Conservation (phyloP, 2,888 invertebrate genomes). For the Drosophila anomalata region DNA sequence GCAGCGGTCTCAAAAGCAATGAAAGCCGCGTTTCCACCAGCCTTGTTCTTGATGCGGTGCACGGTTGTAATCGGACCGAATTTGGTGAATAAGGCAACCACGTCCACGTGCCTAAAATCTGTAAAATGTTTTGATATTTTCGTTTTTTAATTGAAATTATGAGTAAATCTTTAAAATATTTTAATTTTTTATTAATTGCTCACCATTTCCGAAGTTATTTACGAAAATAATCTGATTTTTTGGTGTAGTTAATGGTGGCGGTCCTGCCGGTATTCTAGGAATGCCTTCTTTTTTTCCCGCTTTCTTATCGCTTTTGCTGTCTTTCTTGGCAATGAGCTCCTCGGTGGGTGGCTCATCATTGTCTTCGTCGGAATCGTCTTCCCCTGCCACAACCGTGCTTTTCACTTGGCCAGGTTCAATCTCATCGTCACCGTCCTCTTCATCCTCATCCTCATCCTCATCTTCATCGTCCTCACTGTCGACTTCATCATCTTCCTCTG, state of each 20-base stretch:
- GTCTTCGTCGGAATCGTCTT: conserved; percentile 39
- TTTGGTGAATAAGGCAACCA: conserved; percentile 68
- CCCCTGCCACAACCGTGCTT: conserved; percentile 17
- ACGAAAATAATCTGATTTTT: conserved; percentile 49
- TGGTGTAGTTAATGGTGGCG: conserved; percentile 51
- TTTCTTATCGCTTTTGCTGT: not conserved
- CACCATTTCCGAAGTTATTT: conserved; percentile 64
- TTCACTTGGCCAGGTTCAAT: conserved; percentile 53
- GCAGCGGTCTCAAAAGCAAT: conserved; percentile 62
- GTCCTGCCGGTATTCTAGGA: conserved; percentile 51
- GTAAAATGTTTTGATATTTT: not conserved
- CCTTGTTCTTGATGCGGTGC: conserved; percentile 43
- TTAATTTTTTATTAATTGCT: not conserved
- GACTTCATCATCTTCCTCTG: conserved; percentile 26
- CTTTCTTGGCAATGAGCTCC: conserved; percentile 55
- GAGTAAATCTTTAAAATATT: not conserved
- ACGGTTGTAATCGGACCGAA: conserved; percentile 64
- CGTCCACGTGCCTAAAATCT: conserved; percentile 64
- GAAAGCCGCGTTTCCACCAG: conserved; percentile 29
- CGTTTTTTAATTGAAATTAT: too few species aligned
- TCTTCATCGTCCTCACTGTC: conserved; percentile 27
- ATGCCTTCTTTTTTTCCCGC: conserved; percentile 48
- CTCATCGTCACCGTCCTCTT: conserved; percentile 36
- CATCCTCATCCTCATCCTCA: conserved; percentile 28
- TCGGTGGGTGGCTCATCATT: conserved; percentile 67